phyloP scores from a whole-genome alignment of 2,888 invertebrate genomes.

The Clistopyga incitator region DNA sequence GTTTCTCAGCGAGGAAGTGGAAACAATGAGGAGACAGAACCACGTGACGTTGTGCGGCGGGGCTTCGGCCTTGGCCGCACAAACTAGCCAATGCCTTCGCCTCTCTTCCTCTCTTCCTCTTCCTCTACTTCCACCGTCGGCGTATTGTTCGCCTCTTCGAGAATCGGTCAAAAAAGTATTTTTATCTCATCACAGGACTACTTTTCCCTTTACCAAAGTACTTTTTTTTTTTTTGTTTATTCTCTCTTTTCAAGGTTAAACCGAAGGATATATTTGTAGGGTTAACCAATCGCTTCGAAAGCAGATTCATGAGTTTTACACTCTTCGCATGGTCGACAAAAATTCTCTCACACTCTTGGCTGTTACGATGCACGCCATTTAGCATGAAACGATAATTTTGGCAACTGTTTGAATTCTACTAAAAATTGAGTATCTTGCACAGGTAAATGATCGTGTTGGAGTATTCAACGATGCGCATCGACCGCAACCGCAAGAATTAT shows the following conservation, averaged over 20 bases:
- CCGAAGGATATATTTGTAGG: too few relatives aligned
- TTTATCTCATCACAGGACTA: too few relatives aligned
- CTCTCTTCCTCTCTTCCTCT: constrained; percentile 45
- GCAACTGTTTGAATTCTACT: background rate
- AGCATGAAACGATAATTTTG: too few relatives aligned
- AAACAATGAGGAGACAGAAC: constrained; percentile 17
- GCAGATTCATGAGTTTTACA: too few relatives aligned
- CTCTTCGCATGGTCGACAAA: too few relatives aligned
- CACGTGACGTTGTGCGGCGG: constrained; percentile 20
- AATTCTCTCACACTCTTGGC: too few relatives aligned
- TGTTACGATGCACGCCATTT: too few relatives aligned
- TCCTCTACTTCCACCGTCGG: constrained; percentile 17
- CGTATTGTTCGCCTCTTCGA: constrained; percentile 22
- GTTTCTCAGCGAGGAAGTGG: constrained; percentile 20
- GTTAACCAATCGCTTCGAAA: too few relatives aligned
- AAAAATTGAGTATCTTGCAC: background rate
- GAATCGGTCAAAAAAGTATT: background rate
- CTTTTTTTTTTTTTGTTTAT: too few relatives aligned
- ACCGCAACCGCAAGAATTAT: background rate
- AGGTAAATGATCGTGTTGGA: background rate
- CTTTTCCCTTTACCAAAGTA: too few relatives aligned
- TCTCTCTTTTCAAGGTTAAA: too few relatives aligned
- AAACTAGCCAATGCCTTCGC: constrained; percentile 16
- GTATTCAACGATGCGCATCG: background rate
- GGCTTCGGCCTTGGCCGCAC: constrained; percentile 30